A percentile compares a stretch with the other conserved stretches of the same genome.
These are phyloP conservation scores for Gymnopithys bicolor DNA, from an alignment of 2,797 vertebrate genomes.

Conservation along the genomic window DNA sequence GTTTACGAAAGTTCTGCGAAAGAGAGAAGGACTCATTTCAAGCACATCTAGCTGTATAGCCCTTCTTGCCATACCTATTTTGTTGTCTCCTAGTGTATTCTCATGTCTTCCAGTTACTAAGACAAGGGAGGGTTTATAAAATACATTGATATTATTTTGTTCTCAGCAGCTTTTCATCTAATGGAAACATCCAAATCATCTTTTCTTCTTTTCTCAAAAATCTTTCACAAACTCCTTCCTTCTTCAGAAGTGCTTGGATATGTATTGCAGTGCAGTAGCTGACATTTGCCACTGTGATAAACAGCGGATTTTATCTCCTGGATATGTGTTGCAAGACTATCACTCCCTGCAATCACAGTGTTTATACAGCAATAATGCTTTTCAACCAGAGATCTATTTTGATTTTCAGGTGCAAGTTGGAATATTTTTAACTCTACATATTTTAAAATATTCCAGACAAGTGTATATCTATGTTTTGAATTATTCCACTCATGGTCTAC, in stretches of 20 bases:
- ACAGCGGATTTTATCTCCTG: background rate
- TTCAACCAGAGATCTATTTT: background rate
- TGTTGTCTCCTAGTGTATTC: background rate
- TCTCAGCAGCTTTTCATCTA: background rate
- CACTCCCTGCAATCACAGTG: background rate
- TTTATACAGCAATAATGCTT: background rate
- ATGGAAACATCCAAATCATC: background rate
- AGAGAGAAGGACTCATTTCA: background rate
- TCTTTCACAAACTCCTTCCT: background rate
- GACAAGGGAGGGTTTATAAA: background rate
- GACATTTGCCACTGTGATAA: background rate
- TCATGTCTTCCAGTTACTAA: background rate
- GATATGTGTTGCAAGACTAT: background rate
- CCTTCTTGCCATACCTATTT: background rate
- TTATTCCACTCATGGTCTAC: background rate
- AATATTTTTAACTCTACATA: background rate
- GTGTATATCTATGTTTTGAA: background rate
- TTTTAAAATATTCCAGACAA: background rate
- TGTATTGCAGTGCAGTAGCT: background rate
- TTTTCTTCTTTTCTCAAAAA: background rate
- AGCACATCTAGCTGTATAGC: background rate
- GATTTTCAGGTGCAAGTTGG: background rate
- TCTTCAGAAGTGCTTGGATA: background rate
- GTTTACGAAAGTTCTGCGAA: background rate
- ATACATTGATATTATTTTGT: background rate